Conservation (phyloP, 2,888 invertebrate species). For the Monochamus alternatus region DNA sequence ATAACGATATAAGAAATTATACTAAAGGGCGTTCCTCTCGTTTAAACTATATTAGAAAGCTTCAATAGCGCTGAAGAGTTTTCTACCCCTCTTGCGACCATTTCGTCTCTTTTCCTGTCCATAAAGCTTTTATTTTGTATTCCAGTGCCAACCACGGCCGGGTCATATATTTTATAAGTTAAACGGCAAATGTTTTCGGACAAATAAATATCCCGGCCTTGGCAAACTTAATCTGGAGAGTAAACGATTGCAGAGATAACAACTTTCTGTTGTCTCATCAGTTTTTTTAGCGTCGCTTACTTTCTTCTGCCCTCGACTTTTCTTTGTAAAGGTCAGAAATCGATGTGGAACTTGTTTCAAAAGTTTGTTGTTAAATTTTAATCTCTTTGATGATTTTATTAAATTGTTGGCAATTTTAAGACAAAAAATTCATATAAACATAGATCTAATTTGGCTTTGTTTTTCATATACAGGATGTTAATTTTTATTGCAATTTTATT, state of each 20-base stretch:
- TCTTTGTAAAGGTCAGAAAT: no score
- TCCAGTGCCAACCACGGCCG: constrained; percentile 3
- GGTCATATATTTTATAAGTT: constrained; percentile 19
- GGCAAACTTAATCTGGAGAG: constrained; percentile 20
- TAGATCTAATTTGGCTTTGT: no score
- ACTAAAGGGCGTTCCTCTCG: no score
- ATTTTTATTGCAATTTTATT: no score
- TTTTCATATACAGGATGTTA: no score
- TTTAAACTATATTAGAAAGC: neutral
- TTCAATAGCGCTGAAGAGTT: constrained; percentile 7
- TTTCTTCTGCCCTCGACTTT: neutral
- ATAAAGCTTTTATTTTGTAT: constrained; percentile 10
- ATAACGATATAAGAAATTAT: no score
- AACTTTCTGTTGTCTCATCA: constrained; percentile 4
- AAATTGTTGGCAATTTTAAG: no score
- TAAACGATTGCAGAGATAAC: constrained; percentile 13
- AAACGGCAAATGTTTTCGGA: constrained; percentile 18
- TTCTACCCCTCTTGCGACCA: neutral
- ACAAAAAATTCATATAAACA: no score
- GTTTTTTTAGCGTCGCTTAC: neutral
- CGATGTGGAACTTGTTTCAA: no score
- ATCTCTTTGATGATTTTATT: neutral
- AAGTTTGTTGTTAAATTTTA: no score
- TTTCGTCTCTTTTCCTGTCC: neutral
- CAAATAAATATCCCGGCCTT: constrained; percentile 16